Conservation (phyloP, 2,113 vertebrate species). For the Pangasianodon gigas region DNA sequence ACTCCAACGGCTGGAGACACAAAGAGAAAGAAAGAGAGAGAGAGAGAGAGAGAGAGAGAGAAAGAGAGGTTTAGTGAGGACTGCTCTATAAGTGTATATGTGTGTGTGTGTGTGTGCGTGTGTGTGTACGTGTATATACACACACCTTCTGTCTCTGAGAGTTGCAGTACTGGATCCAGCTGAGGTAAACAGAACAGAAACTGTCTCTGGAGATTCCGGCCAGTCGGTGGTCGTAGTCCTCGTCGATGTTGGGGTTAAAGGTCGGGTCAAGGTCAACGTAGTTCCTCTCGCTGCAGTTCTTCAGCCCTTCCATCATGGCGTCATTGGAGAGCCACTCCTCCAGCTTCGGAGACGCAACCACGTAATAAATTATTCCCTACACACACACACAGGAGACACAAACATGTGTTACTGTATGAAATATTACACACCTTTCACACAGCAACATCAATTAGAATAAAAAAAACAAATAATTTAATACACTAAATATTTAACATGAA, state of each 20-base stretch:
- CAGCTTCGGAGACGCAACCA: conserved; percentile 87
- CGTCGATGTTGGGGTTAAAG: conserved; percentile 98
- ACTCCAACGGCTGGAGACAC: conserved; percentile 81
- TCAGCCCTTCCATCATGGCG: conserved; percentile 91
- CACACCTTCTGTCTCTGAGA: conserved; percentile 76
- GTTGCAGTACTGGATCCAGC: conserved; percentile 97
- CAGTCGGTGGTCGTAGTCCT: conserved; percentile 96
- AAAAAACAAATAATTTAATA: not conserved
- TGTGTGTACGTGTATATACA: not conserved
- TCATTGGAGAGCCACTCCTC: conserved; percentile 97
- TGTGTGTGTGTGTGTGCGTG: not conserved
- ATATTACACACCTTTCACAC: not conserved
- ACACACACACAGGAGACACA: not conserved
- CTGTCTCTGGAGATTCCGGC: conserved; percentile 96
- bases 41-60: not conserved
- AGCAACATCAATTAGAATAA: not conserved
- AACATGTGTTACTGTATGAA: not conserved
- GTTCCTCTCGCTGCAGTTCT: conserved; percentile 85
- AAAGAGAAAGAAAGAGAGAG: not conserved
- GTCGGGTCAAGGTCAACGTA: conserved; percentile 98
- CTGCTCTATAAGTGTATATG: not conserved
- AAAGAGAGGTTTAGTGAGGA: not conserved
- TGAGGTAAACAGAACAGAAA: conserved; percentile 91
- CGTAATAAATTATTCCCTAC: conserved; percentile 88
- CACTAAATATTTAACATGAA: not conserved